Base-by-base conservation (phyloP, 2,888 invertebrate genomes). In the Meteorus cinctellus region DNA sequence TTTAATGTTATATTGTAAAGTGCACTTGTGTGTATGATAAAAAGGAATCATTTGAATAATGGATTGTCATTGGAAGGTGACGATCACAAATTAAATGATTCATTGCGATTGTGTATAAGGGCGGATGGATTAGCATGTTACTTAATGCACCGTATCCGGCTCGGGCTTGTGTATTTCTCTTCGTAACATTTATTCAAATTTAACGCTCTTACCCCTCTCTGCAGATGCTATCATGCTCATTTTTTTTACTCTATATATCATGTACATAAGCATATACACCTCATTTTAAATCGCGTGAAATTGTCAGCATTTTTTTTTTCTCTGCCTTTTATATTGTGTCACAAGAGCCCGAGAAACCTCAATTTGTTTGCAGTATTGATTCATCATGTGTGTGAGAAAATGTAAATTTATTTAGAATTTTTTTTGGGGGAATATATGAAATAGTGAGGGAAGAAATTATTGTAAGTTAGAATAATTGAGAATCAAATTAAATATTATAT, bases 121-220 rank as follows among this genome's bases (percentile, higher is more conserved):
- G 80, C 68, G 75, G 79, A 79, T 84, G 45, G 86, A 88, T 88
- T 88, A 88, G 87, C 87, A 88, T 88, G 88, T 88, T 86, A 86
- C 82, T 77, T 87, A 86, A 88, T 83, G 82, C 75, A 74, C 80
- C 88, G 86, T 87, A 81, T 82, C 87, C 82, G 81, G 78, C 80
- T 72, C 77, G 77, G 84, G 77, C 80, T 78, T 80, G 83, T 55
- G 8, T 55, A 55, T 80, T 76, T 80, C 78, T 74, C 74, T 55
- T 73, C 78, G 77, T 80, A 77, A 84, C 87, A 85, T 89, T 89
- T 87, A 88, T 89, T 89, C 81, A 87, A 88, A 89, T 89, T 89
- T 88, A 85, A 88, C 88, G 88, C 88, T 85, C 81, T 82, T 82
- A 63, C 71, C 83, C 85, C 83, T 84, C 82, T 77, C 73, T 79